Percentiles rank a stretch among this genome's conserved stretches.
These are phyloP conservation scores for Drosophila repletoides DNA, from an alignment of 1,140 invertebrate species.

Conservation along the genomic window DNA sequence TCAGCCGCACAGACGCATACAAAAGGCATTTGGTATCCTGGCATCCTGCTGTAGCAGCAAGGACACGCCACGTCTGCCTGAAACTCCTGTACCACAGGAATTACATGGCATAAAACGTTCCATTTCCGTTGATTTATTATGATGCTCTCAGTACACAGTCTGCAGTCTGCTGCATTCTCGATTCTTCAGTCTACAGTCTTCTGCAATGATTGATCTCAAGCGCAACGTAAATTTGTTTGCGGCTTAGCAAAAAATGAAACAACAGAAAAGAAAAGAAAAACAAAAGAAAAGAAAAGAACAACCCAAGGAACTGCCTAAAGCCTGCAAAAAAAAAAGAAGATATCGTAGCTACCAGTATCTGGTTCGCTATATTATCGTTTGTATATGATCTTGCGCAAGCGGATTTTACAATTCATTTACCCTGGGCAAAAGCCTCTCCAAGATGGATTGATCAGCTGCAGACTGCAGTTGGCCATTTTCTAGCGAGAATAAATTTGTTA, in stretches of 20 bases:
- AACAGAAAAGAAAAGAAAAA: no score
- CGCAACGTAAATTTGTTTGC: slow-evolving; percentile 61
- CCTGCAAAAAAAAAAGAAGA: slow-evolving; percentile 17
- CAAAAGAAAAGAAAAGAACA: slow-evolving; percentile 28
- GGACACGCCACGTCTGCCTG: slow-evolving; percentile 25
- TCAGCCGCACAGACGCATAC: slow-evolving; percentile 25
- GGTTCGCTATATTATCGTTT: slow-evolving; percentile 8
- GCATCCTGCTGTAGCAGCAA: slow-evolving; percentile 58
- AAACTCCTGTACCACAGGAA: slow-evolving; percentile 21
- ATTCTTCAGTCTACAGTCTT: not conserved
- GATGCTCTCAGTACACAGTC: not conserved
- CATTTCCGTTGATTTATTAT: slow-evolving; percentile 66
- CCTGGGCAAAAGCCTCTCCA: slow-evolving; percentile 38
- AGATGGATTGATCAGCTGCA: slow-evolving; percentile 39
- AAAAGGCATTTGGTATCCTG: slow-evolving; percentile 38
- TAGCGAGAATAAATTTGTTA: slow-evolving; percentile 2
- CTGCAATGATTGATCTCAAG: slow-evolving; percentile 60
- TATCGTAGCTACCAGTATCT: slow-evolving; percentile 18
- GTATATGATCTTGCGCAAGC: slow-evolving; percentile 30
- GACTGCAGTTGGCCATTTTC: slow-evolving; percentile 20
- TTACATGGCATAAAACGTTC: slow-evolving; percentile 40
- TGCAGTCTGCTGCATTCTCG: not conserved
- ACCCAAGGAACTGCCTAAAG: slow-evolving; percentile 17
- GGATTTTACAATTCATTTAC: slow-evolving; percentile 66
- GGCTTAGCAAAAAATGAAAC: slow-evolving; percentile 58